Evolutionary conservation across 2,113 vertebrate genomes (phyloP).

Genomic region (Cottus gobio): DNA sequence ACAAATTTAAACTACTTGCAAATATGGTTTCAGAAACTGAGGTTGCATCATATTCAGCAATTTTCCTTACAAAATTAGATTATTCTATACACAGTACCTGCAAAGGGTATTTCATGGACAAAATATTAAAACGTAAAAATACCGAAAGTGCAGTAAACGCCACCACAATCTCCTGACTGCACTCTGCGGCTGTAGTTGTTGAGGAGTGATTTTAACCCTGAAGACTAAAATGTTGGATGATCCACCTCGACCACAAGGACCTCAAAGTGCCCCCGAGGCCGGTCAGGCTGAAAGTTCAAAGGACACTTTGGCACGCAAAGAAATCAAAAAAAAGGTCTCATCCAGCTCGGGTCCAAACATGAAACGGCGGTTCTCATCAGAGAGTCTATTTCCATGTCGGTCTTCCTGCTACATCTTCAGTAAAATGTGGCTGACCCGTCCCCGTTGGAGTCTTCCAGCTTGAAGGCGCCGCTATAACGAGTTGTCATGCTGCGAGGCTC

Average conservation of each 20-base stretch:
- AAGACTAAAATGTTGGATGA: constrained; percentile 3
- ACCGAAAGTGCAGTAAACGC: constrained; percentile 28
- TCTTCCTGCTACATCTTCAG: constrained; percentile 27
- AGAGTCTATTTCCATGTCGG: constrained; percentile 51
- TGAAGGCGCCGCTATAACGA: constrained; percentile 65
- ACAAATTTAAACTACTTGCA: constrained; percentile 27
- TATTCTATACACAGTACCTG: constrained; percentile 61
- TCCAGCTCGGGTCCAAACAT: constrained; percentile 27
- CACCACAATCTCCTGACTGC: background rate
- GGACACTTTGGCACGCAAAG: constrained; percentile 30
- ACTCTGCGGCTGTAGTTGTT: background rate
- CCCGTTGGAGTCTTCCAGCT: constrained; percentile 13
- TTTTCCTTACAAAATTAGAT: constrained; percentile 28
- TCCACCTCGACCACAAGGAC: background rate
- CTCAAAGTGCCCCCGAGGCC: constrained; percentile 13
- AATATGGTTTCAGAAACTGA: constrained; percentile 1
- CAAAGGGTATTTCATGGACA: constrained; percentile 25
- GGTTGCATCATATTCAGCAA: constrained; percentile 21
- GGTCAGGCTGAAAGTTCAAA: constrained; percentile 40
- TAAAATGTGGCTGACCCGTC: constrained; percentile 1
- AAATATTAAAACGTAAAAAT: constrained; percentile 25
- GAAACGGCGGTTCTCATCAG: constrained; percentile 53
- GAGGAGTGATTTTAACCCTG: constrained; percentile 9
- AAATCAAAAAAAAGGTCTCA: background rate
- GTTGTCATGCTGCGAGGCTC: constrained; percentile 55